A percentile compares a stretch with the other conserved stretches of the same genome.
phyloP scores from a whole-genome alignment of 1,140 invertebrate species.

The Cyphomyrmex costatus region DNA sequence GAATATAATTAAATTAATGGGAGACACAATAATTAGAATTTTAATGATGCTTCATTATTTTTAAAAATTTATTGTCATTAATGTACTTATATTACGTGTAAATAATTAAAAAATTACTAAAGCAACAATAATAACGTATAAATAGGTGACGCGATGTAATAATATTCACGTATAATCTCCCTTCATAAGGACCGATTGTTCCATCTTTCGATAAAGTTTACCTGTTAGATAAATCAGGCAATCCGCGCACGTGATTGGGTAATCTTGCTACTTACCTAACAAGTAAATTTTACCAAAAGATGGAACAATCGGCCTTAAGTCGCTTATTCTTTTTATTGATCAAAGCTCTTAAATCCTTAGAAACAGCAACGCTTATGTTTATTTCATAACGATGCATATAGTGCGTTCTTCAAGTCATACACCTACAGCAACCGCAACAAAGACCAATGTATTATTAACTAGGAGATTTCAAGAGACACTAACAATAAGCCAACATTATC shows the following conservation, averaged over 20 bases:
- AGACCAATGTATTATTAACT: conserved; percentile 29
- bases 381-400: neutral
- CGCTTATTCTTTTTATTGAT: neutral
- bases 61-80: neutral
- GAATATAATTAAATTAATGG: neutral
- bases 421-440: neutral
- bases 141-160: neutral
- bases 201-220: too few relatives aligned
- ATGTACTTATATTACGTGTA: neutral
- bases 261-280: too few relatives aligned
- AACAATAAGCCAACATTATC: conserved; percentile 43
- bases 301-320: too few relatives aligned
- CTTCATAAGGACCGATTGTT: too few relatives aligned
- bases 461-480: neutral
- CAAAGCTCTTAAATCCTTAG: neutral
- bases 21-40: conserved; percentile 2
- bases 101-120: too few relatives aligned
- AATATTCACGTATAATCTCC: neutral
- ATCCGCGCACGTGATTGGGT: too few relatives aligned
- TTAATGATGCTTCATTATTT: neutral
- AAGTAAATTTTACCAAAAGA: too few relatives aligned
- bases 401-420: neutral
- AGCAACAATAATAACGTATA: neutral
- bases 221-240: too few relatives aligned
- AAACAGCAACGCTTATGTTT: neutral